Percentiles rank a stretch among this genome's conserved stretches.
These are phyloP conservation scores for Drosophila rhopaloa DNA, from an alignment of 1,140 invertebrate species.

Conservation along the genomic window DNA sequence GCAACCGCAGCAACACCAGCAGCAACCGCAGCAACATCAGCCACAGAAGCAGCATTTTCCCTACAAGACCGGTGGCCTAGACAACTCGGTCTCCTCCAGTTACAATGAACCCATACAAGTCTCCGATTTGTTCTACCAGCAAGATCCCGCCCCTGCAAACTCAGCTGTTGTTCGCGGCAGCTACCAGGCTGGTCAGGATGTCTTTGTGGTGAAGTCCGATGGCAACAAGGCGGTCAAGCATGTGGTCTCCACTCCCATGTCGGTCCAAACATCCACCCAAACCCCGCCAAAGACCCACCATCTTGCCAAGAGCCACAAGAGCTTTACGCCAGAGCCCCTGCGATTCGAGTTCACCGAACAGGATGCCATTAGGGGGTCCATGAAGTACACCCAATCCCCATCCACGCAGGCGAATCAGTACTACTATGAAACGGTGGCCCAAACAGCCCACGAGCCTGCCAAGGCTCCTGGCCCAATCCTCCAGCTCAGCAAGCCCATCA, in stretches of 20 bases:
- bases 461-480: conserved; percentile 9
- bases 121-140: conserved; percentile 74
- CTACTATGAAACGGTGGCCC: conserved; percentile 60
- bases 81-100: conserved; percentile 53
- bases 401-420: conserved; percentile 49
- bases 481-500: conserved; percentile 41
- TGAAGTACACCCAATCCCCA: conserved; percentile 68
- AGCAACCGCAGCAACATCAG: conserved; percentile 24
- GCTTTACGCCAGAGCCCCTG: conserved; percentile 66
- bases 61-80: conserved; percentile 16
- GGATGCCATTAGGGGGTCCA: conserved; percentile 66
- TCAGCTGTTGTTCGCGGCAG: conserved; percentile 74
- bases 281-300: conserved; percentile 40
- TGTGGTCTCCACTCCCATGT: conserved; percentile 53
- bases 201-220: conserved; percentile 77
- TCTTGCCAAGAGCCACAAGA: conserved; percentile 39
- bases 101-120: conserved; percentile 72
- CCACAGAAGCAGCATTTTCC: conserved; percentile 16
- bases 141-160: conserved; percentile 63
- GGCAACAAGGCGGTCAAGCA: conserved; percentile 79
- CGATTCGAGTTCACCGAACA: conserved; percentile 80
- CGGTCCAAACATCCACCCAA: conserved; percentile 39
- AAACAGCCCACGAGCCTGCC: conserved; percentile 29
- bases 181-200: conserved; percentile 73
- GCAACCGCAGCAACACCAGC: conserved; percentile 11